Evolutionary conservation across 2,797 vertebrate genomes (phyloP).

Genomic region (Mormyrus proboscirostris): DNA sequence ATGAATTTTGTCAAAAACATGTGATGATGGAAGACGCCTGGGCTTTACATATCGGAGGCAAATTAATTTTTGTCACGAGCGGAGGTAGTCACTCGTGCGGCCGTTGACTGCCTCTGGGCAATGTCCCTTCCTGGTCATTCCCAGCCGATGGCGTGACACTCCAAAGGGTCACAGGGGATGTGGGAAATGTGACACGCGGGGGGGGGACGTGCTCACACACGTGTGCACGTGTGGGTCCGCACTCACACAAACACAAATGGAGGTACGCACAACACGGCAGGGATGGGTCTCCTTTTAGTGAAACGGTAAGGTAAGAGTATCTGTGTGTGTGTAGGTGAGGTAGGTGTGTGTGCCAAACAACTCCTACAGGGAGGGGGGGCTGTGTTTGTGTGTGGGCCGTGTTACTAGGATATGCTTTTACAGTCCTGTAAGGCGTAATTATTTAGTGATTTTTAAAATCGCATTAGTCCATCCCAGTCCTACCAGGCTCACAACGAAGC

Average conservation of each 20-base stretch:
- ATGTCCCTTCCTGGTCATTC: neutral
- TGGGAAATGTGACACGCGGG: neutral
- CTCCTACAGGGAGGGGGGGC: neutral
- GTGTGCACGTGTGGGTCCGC: neutral
- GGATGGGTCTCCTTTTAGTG: neutral
- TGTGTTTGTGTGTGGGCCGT: neutral
- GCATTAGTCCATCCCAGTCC: slow-evolving; percentile 18
- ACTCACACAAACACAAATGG: neutral
- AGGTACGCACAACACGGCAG: neutral
- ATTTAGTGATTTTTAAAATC: slow-evolving; percentile 34
- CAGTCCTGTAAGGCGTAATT: slow-evolving; percentile 25
- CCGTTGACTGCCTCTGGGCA: neutral
- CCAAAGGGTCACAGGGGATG: neutral
- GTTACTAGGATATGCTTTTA: neutral
- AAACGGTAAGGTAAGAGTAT: neutral
- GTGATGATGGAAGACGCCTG: neutral
- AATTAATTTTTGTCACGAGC: neutral
- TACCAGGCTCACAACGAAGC: slow-evolving; percentile 15
- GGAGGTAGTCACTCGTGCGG: neutral
- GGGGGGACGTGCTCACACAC: neutral
- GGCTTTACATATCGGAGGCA: neutral
- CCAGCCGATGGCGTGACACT: neutral
- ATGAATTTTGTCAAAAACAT: neutral
- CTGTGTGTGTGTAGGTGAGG: neutral
- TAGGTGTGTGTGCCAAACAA: neutral